These are phyloP conservation scores for Cryptomyrus ogoouensis DNA, from an alignment of 2,113 vertebrate species.

Conservation along the genomic window DNA sequence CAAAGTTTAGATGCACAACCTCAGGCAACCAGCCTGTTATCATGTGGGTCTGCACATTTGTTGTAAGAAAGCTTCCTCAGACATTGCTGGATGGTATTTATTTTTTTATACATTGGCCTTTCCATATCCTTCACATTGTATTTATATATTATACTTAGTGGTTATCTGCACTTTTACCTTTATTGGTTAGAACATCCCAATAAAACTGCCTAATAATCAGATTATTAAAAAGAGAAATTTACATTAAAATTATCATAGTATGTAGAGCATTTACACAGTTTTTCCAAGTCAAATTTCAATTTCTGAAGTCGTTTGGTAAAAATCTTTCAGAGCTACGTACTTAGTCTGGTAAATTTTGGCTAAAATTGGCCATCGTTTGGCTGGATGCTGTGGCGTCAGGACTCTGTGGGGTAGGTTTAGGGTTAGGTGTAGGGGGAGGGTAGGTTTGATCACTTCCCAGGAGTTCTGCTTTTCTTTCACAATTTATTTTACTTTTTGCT, in stretches of 20 bases:
- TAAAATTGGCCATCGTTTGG: neutral
- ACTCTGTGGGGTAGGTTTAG: no score
- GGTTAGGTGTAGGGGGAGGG: neutral
- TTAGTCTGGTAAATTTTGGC: neutral
- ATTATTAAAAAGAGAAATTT: neutral
- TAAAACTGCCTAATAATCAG: neutral
- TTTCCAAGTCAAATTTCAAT: neutral
- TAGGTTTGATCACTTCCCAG: neutral
- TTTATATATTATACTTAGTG: neutral
- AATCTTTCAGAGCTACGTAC: neutral
- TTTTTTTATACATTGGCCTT: neutral
- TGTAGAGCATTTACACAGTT: neutral
- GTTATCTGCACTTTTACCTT: neutral
- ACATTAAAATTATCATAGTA: neutral
- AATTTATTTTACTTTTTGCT: neutral
- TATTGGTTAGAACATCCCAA: neutral
- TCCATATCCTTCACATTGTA: neutral
- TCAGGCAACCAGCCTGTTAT: neutral
- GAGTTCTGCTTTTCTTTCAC: neutral
- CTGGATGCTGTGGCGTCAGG: neutral
- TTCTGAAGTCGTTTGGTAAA: neutral
- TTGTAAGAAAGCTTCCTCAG: neutral
- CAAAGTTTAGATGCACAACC: neutral
- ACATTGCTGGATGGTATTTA: slow-evolving; percentile 20
- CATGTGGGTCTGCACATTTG: neutral